These are phyloP conservation scores for Agrochola lota DNA, from an alignment of 2,888 invertebrate species.

Conservation along the genomic window DNA sequence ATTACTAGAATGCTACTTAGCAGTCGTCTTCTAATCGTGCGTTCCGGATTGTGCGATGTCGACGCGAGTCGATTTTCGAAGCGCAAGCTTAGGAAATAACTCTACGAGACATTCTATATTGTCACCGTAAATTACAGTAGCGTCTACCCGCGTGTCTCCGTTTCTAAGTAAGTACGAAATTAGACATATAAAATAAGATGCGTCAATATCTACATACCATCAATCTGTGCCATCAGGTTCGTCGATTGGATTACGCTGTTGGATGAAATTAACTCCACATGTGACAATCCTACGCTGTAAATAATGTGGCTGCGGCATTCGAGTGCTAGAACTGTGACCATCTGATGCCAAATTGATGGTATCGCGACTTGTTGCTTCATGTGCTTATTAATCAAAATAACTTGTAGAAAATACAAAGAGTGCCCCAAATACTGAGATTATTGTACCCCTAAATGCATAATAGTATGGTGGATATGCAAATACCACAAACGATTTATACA, in stretches of 20 bases:
- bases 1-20: slow-evolving; percentile 34
- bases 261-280: slow-evolving; percentile 10
- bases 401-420: slow-evolving; percentile 19
- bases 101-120: slow-evolving; percentile 20
- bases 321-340: slow-evolving; percentile 54
- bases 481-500: slow-evolving; percentile 13
- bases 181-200: slow-evolving; percentile 46
- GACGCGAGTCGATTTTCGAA: slow-evolving; percentile 51
- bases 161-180: slow-evolving; percentile 34
- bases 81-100: slow-evolving; percentile 43
- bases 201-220: slow-evolving; percentile 40
- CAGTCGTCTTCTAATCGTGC: slow-evolving; percentile 41
- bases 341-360: slow-evolving; percentile 47
- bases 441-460: slow-evolving; percentile 4
- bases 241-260: slow-evolving; percentile 34
- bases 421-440: slow-evolving; percentile 8
- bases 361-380: slow-evolving; percentile 45
- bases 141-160: slow-evolving; percentile 29
- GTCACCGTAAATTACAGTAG: slow-evolving; percentile 8
- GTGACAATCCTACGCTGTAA: slow-evolving; percentile 54
- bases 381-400: slow-evolving; percentile 31
- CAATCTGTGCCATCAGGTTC: slow-evolving; percentile 47
- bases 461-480: slow-evolving; percentile 9
- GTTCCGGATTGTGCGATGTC: slow-evolving; percentile 52
- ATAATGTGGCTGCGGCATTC: slow-evolving; percentile 61